These are phyloP conservation scores for Stercorarius parasiticus DNA, from an alignment of 2,113 vertebrate genomes.

Conservation along the genomic window DNA sequence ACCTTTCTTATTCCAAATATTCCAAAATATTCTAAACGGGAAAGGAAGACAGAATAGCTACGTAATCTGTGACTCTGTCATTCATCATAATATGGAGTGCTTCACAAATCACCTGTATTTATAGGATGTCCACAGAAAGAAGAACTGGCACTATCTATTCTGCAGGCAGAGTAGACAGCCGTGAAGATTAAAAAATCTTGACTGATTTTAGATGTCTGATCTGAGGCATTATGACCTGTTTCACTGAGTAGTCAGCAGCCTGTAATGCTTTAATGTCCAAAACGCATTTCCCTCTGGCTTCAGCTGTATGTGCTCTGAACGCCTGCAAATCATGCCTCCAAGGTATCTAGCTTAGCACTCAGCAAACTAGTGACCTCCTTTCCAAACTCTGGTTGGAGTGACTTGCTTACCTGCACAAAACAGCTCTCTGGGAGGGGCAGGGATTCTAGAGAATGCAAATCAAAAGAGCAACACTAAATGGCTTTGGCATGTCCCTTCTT, in stretches of 20 bases:
- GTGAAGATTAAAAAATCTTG: neutral
- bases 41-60: constrained; percentile 12
- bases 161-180: neutral
- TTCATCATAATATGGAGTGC: neutral
- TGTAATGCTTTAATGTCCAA: neutral
- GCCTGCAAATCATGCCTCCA: neutral
- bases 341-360: neutral
- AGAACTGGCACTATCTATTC: neutral
- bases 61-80: neutral
- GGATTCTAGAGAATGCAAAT: neutral
- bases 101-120: neutral
- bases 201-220: neutral
- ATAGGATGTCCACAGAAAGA: fast-evolving
- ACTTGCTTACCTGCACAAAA: constrained; percentile 17
- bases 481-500: neutral
- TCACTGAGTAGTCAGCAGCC: neutral
- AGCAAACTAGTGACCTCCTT: neutral
- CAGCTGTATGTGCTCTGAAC: neutral
- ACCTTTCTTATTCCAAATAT: constrained; percentile 2
- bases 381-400: neutral
- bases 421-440: neutral
- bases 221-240: neutral
- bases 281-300: neutral
- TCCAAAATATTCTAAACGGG: neutral
- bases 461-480: neutral